Percentiles rank a stretch among this genome's conserved stretches.
phyloP scores from a whole-genome alignment of 1,140 invertebrate species.

The Tenebrio molitor region DNA sequence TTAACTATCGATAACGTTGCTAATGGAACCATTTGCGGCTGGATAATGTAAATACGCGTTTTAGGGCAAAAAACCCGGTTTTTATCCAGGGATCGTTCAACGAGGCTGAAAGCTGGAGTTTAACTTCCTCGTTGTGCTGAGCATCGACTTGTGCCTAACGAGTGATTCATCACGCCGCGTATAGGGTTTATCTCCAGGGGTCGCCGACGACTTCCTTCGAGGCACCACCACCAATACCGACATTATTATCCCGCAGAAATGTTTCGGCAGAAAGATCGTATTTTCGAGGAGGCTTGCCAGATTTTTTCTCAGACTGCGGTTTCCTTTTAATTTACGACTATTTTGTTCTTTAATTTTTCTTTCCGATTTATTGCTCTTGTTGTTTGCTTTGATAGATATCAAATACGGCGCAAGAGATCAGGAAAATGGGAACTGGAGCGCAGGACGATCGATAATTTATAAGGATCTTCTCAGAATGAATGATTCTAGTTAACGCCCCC shows the following conservation, averaged over 20 bases:
- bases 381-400: constrained; percentile 39
- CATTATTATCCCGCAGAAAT: constrained; percentile 16
- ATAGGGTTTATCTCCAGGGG: constrained; percentile 40
- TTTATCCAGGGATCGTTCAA: constrained; percentile 33
- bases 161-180: constrained; percentile 51
- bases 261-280: constrained; percentile 1
- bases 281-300: background rate
- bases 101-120: constrained; percentile 31
- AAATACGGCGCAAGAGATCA: constrained; percentile 31
- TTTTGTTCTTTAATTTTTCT: constrained; percentile 30
- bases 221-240: constrained; percentile 16
- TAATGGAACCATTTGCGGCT: no score
- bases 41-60: no score
- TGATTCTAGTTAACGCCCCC: constrained; percentile 29
- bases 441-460: constrained; percentile 34
- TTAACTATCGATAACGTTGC: no score
- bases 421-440: constrained; percentile 19
- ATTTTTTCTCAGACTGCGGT: constrained; percentile 28
- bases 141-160: constrained; percentile 50
- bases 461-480: constrained; percentile 27
- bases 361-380: constrained; percentile 23
- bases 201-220: constrained; percentile 44
- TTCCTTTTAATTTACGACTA: constrained; percentile 20
- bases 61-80: background rate
- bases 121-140: constrained; percentile 43